Evolutionary conservation across 2,797 vertebrate genomes (phyloP).

Genomic region (Cheirogaleus major): DNA sequence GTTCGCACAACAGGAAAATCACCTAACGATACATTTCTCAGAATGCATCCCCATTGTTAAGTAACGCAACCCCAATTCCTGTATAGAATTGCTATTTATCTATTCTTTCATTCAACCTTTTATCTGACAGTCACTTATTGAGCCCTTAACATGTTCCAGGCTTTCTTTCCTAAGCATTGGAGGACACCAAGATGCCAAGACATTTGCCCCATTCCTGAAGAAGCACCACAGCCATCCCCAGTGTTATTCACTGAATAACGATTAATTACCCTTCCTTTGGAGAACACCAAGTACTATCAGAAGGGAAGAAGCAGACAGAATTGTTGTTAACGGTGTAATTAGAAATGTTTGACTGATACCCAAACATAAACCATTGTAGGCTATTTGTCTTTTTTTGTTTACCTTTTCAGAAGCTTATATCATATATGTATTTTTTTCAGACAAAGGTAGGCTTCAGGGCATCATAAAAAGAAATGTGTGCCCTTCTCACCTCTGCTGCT

Average conservation of each 20-base stretch:
- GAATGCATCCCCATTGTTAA: background rate
- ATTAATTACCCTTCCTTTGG: background rate
- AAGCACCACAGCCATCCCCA: background rate
- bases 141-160: background rate
- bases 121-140: background rate
- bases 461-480: background rate
- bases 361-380: background rate
- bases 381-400: background rate
- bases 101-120: background rate
- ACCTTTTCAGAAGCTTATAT: background rate
- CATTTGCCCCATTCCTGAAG: background rate
- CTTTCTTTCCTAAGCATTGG: background rate
- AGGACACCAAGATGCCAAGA: background rate
- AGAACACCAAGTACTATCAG: background rate
- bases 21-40: background rate
- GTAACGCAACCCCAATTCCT: background rate
- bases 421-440: background rate
- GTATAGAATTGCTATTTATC: background rate
- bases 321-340: background rate
- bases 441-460: background rate
- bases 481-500: background rate
- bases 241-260: background rate
- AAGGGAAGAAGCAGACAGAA: background rate
- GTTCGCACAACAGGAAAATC: background rate
- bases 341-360: background rate